phyloP scores from a whole-genome alignment of 2,888 invertebrate genomes.

The Galeopsomyia nigrocyanea region DNA sequence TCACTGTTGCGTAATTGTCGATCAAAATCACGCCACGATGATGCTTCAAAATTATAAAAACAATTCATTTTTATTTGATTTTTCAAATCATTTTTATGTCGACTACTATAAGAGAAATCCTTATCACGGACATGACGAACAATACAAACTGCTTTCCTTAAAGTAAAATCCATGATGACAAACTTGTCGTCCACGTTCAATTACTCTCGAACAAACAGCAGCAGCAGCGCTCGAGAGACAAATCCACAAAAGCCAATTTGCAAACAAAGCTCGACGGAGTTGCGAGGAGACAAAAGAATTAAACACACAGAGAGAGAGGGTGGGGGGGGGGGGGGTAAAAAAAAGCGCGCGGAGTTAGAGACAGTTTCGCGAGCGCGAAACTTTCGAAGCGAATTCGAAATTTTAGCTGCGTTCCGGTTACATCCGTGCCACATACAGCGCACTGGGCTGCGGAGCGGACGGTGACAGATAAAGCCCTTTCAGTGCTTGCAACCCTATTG shows the following conservation, averaged over 20 bases:
- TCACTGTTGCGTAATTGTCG: too few species aligned
- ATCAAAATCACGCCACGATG: too few species aligned
- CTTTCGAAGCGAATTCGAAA: slow-evolving; percentile 25
- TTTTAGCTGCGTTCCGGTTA: slow-evolving; percentile 21
- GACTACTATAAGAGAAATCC: too few species aligned
- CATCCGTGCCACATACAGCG: not conserved
- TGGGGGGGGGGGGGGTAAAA: not conserved
- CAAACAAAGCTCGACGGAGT: slow-evolving; percentile 15
- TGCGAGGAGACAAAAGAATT: slow-evolving; percentile 2
- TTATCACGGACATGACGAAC: too few species aligned
- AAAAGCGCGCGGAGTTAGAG: not conserved
- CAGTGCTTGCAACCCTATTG: not conserved
- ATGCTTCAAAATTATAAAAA: too few species aligned
- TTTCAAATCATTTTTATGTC: too few species aligned
- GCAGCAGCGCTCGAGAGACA: not conserved
- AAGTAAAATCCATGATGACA: too few species aligned
- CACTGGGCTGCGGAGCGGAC: not conserved
- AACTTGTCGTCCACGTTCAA: too few species aligned
- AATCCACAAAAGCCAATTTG: slow-evolving; percentile 6
- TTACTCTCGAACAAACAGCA: too few species aligned
- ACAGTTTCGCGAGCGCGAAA: slow-evolving; percentile 9
- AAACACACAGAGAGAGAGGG: not conserved
- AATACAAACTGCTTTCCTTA: too few species aligned
- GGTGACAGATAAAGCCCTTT: not conserved
- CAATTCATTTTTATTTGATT: too few species aligned